A percentile compares a stretch with the other conserved stretches of the same genome.
Evolutionary conservation across 2,888 invertebrate species (phyloP).

Genomic region (Busseola fusca): DNA sequence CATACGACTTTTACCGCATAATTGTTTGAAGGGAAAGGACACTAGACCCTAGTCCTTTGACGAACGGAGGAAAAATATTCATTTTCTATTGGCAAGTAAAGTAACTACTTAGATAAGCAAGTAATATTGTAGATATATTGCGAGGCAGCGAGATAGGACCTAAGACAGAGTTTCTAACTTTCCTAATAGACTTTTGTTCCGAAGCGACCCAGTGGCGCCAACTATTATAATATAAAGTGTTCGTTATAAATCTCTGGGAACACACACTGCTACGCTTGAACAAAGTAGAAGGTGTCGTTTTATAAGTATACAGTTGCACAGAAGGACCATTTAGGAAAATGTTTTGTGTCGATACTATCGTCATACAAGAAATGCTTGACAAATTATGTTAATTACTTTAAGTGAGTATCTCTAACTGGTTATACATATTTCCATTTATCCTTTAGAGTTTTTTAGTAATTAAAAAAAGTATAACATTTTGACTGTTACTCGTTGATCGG

Average conservation of each 20-base stretch:
- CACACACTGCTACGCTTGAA: conserved; percentile 12
- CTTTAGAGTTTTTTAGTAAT: no score
- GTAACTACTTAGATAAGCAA: conserved; percentile 38
- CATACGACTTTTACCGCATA: neutral
- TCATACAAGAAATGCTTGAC: no score
- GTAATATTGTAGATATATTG: conserved; percentile 45
- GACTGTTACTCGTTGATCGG: no score
- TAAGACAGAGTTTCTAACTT: conserved; percentile 46
- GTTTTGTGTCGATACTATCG: no score
- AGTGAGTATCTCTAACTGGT: no score
- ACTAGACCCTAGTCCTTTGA: neutral
- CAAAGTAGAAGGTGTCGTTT: conserved; percentile 22
- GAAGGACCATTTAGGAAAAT: no score
- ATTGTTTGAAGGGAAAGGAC: neutral
- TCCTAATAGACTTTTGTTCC: conserved; percentile 56
- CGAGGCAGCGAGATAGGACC: conserved; percentile 29
- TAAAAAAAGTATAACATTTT: no score
- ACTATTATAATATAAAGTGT: conserved; percentile 51
- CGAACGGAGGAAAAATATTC: conserved; percentile 5
- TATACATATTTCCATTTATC: no score
- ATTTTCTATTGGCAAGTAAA: conserved; percentile 34
- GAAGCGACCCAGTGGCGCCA: conserved; percentile 56
- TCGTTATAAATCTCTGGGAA: conserved; percentile 46
- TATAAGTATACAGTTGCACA: no score
- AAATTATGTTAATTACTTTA: no score